Evolutionary conservation across 2,797 vertebrate species (phyloP).

Genomic region (Lagodon rhomboides): DNA sequence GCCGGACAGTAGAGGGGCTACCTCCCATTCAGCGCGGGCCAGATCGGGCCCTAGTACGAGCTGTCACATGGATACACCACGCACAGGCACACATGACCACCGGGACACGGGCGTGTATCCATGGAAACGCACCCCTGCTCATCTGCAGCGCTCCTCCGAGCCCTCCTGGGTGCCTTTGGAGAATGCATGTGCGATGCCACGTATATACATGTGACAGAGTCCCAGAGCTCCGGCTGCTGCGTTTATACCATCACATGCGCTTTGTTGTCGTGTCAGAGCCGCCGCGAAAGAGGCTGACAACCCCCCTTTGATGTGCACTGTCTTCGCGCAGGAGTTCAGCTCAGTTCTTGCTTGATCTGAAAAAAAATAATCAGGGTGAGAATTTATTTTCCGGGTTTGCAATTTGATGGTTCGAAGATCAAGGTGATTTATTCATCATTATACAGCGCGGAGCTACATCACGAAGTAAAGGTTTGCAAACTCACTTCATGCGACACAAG

Average conservation of each 20-base stretch:
- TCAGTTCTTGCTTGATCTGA: not conserved
- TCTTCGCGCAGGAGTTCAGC: not conserved
- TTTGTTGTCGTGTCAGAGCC: constrained; percentile 40
- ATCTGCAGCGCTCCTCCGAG: constrained; percentile 5
- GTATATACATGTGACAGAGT: constrained; percentile 16
- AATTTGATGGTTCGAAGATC: too few relatives aligned
- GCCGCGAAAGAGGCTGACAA: not conserved
- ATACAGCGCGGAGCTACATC: too few relatives aligned
- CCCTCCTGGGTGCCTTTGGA: constrained; percentile 40
- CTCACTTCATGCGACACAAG: too few relatives aligned
- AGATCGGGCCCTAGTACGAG: constrained; percentile 31
- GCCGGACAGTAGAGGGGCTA: constrained; percentile 27
- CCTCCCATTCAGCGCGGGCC: constrained; percentile 46
- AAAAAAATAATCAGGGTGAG: too few relatives aligned
- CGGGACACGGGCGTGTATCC: constrained; percentile 41
- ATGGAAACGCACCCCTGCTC: constrained; percentile 47
- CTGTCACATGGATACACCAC: constrained; percentile 24
- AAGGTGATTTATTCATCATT: too few relatives aligned
- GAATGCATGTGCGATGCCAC: constrained; percentile 33
- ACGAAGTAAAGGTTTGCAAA: too few relatives aligned
- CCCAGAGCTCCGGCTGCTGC: constrained; percentile 22
- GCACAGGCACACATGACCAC: constrained; percentile 24
- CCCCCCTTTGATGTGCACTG: not conserved
- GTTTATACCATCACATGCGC: constrained; percentile 11
- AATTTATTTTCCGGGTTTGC: too few relatives aligned